Evolutionary conservation across 2,888 invertebrate genomes (phyloP), one percentile per base, ranked within the genome.

Genomic region (Hybos culiciformis): DNA sequence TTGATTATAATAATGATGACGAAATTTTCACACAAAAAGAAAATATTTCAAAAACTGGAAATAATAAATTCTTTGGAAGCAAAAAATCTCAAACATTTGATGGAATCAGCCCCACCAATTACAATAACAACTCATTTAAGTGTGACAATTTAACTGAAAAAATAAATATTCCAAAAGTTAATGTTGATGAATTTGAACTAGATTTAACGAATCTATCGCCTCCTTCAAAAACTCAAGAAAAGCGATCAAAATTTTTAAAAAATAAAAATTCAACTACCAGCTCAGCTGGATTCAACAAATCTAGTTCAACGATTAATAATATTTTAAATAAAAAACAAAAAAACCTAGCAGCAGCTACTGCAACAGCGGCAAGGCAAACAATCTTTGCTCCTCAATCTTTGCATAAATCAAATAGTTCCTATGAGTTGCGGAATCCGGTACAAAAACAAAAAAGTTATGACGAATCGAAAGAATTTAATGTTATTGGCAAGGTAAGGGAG

Each of bases 401-500:
- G 50, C 50, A 50, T 24, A 53, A 52, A 52, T 54, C 48, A 46
- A 54, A 56, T 56, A 58, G 59, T 61, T 60, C 59, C 56, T 59
- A 54, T 43, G 48, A 51, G 48, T 50, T 40, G 49, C 50, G 19
- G 40, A 46, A 33, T 50, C 50, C 40, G 48, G 56, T 43, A 45
- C 50, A 26, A 52, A 52, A 46, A 53, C 50, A 45, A 37, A 34
- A 32, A 5, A 32, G 12, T 32, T 14, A 32, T 15, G 17, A 31
- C 15, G 17, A 14, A 32, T 11, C 29, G 5, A 29, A 29, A 29
- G 29, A 5, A 8, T 29, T 29, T 4, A 29, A 9, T n/a, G 77
- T 80, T 0, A 73, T 73, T 45, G 81, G 81, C 2, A 74, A 78
- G 59, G 83, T 83, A 1, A 79, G 77, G 45, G 79, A 77, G 32